Evolutionary conservation across 2,888 invertebrate species (phyloP).

Genomic region (Hetaerina titia): DNA sequence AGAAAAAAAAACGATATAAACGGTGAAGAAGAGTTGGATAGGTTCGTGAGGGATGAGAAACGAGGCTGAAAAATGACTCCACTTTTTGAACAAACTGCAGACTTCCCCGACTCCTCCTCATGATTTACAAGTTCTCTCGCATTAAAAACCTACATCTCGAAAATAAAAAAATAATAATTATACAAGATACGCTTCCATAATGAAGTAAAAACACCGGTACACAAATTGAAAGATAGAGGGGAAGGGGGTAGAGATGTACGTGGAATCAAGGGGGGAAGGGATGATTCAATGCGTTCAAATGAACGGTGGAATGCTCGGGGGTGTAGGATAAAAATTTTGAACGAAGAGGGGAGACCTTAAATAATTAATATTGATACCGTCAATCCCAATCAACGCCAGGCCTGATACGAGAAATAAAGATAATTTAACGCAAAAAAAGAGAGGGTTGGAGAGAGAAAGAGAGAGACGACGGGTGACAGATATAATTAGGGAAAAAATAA

Average conservation of each 20-base stretch:
- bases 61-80: neutral
- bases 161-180: neutral
- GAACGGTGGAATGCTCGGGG: neutral
- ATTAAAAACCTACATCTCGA: neutral
- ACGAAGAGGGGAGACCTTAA: neutral
- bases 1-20: neutral
- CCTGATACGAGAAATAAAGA: neutral
- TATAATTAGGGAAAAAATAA: conserved; percentile 26
- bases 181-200: neutral
- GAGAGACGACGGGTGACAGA: neutral
- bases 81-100: neutral
- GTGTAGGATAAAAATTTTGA: neutral
- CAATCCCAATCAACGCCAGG: neutral
- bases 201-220: neutral
- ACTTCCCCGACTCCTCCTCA: neutral
- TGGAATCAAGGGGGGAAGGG: neutral
- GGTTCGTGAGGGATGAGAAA: neutral
- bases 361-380: neutral
- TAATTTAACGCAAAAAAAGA: neutral
- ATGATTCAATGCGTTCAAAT: neutral
- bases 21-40: neutral
- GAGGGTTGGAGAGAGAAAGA: neutral
- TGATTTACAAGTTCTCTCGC: neutral
- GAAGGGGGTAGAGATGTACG: neutral
- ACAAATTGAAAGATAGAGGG: neutral